Evolutionary conservation across 2,888 invertebrate genomes (phyloP).

Genomic region (Euzetes globulus): DNA sequence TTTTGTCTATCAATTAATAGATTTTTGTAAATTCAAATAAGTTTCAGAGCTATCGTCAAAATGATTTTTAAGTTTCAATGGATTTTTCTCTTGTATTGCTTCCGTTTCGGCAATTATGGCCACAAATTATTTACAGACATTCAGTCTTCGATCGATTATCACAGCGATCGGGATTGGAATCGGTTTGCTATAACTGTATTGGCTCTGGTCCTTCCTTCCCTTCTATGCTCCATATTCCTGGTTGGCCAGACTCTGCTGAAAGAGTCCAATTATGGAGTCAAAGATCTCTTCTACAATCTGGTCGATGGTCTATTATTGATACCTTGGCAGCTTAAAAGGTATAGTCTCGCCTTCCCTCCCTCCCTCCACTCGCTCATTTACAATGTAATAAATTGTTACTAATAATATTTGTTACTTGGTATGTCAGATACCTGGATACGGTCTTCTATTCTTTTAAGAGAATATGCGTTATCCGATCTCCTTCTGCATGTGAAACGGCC

Average conservation of each 20-base stretch:
- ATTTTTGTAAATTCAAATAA: no score
- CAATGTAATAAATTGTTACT: no score
- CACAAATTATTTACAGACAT: no score
- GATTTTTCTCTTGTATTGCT: no score
- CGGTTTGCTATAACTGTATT: neutral
- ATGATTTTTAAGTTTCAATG: no score
- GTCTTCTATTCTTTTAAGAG: neutral
- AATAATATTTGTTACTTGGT: no score
- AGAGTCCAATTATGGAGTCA: neutral
- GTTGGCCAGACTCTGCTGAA: neutral
- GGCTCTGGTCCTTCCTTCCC: neutral
- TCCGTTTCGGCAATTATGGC: no score
- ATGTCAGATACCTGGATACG: no score
- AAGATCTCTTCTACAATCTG: neutral
- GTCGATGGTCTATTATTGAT: neutral
- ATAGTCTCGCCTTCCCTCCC: neutral
- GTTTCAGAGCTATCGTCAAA: no score
- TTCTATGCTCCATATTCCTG: neutral
- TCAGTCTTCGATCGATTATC: no score
- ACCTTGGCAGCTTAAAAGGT: neutral
- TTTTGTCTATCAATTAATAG: no score
- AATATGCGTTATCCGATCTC: conserved; percentile 37
- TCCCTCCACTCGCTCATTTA: neutral
- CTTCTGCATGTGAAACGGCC: conserved; percentile 37
- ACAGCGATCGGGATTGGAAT: no score